Conservation (phyloP, 2,797 vertebrate species). For the Enteromius paludinosus region DNA sequence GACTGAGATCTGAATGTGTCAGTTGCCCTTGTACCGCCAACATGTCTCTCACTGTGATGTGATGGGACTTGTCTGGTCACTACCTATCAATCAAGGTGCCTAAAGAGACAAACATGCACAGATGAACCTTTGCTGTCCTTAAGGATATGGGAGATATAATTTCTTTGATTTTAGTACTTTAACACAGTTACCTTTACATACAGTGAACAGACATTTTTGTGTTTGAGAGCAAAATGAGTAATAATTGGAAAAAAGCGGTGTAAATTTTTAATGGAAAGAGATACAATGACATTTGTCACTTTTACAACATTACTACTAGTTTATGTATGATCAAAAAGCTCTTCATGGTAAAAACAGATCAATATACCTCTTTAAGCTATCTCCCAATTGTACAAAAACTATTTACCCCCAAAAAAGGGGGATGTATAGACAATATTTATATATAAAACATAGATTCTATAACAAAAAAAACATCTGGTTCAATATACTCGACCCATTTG, state of each 20-base stretch:
- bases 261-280: neutral
- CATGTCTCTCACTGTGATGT: slow-evolving; percentile 49
- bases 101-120: slow-evolving; percentile 1
- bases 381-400: no score
- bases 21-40: slow-evolving; percentile 48
- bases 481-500: no score
- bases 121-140: neutral
- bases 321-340: no score
- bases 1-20: slow-evolving; percentile 55
- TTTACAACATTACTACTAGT: no score
- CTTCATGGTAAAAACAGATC: no score
- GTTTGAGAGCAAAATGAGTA: neutral
- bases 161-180: neutral
- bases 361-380: no score
- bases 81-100: slow-evolving; percentile 27
- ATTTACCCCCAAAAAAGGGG: no score
- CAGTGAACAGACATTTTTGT: neutral
- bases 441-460: no score
- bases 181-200: neutral
- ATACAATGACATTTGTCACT: no score
- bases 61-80: slow-evolving; percentile 16
- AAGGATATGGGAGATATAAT: neutral
- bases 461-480: no score
- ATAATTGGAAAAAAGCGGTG: neutral
- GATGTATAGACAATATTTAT: no score